These are phyloP conservation scores for Asobara japonica DNA, from an alignment of 1,140 invertebrate species.

Conservation along the genomic window DNA sequence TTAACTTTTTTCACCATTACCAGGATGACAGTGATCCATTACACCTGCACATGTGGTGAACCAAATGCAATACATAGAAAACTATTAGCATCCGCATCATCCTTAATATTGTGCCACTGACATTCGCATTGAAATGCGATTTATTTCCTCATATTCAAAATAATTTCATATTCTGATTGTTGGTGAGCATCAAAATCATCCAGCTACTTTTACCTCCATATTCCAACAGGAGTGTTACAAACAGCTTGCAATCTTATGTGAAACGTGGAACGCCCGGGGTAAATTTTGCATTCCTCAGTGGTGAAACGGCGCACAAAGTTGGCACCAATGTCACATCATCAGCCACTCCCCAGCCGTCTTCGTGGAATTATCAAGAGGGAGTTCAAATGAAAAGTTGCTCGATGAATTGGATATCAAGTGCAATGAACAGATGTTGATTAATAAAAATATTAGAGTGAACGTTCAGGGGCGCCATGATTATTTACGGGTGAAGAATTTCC, in stretches of 20 bases:
- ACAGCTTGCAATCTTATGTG: slow-evolving; percentile 17
- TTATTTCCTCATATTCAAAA: neutral
- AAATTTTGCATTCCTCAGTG: slow-evolving; percentile 4
- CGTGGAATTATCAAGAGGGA: neutral
- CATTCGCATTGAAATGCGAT: slow-evolving; percentile 4
- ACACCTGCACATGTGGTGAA: neutral
- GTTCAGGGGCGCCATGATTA: neutral
- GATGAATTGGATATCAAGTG: neutral
- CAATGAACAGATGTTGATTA: slow-evolving; percentile 4
- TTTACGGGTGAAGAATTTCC: neutral
- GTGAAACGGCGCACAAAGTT: slow-evolving; percentile 14
- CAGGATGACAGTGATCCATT: neutral
- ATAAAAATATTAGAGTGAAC: neutral
- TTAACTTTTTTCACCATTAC: neutral
- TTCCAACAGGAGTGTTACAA: neutral
- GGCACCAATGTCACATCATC: neutral
- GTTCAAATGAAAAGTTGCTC: neutral
- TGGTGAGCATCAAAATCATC: neutral
- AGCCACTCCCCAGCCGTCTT: neutral
- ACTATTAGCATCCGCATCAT: neutral
- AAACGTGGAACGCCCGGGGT: slow-evolving; percentile 17
- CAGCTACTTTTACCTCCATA: neutral
- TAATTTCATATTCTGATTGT: neutral
- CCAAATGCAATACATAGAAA: neutral
- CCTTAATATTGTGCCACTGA: neutral